Evolutionary conservation across 1,140 invertebrate species (phyloP), one percentile per base, ranked within the genome.

Genomic region (Meloidogyne floridensis): DNA sequence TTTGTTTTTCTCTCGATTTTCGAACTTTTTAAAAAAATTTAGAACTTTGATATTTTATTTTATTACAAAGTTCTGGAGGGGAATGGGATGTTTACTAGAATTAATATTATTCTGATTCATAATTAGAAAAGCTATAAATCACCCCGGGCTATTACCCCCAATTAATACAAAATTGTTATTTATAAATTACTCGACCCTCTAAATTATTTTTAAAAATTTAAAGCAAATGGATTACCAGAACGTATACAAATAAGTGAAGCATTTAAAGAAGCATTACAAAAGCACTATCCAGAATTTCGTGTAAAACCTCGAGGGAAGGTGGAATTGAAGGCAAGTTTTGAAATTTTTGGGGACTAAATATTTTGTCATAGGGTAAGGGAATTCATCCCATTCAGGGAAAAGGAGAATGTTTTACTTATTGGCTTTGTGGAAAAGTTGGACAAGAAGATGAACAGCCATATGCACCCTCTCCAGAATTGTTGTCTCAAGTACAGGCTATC

Each of bases 211-310:
- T 11, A 11, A 15, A 59, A 59, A 59, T n/a, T n/a, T n/a, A 65
- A 6, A 65, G 59, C 94, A 47, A 96, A 95, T 87, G 95, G 96
- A 15, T 92, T 93, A 20, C 84, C 86, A 4, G 87, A 84, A 18
- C 72, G 72, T 54, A 88, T 89, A 80, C 87, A 88, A 75, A 82
- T 88, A 71, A 88, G 81, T 56, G 81, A 87, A 54, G 20, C 53
- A 20, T 88, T 81, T 59, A 87, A 84, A 59, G 54, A 75, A n/a
- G 81, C 72, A 20, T 72, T 87, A 20, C 71, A 81, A 13, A 75
- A 83, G 43, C 75, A 87, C 65, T 87, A 86, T 80, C 86, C 86
- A 15, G 86, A 87, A 71, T 87, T 86, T 72, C 53, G 65, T 2
- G 75, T 76, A 6, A 75, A 53, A 20, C 71, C 76, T 9, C 84